Evolutionary conservation across 2,888 invertebrate species (phyloP).

Genomic region (Drosophila peninsularis): DNA sequence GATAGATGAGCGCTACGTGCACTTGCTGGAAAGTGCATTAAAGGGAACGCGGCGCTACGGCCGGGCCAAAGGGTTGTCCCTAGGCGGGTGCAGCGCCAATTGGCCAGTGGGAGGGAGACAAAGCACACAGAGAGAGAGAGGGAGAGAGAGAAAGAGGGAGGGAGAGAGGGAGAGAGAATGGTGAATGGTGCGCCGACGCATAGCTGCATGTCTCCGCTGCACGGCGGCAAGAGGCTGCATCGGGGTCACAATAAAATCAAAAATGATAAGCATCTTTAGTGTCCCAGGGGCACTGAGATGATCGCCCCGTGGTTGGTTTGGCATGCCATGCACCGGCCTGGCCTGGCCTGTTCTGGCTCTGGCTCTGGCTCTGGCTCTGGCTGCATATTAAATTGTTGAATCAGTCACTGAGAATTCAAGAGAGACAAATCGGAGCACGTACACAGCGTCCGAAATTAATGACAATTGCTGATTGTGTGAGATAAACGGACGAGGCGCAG

Average conservation of each 20-base stretch:
- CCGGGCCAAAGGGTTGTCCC: slow-evolving; percentile 23
- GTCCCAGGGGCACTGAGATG: slow-evolving; percentile 59
- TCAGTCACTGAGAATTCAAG: slow-evolving; percentile 60
- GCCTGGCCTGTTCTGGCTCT: slow-evolving; percentile 32
- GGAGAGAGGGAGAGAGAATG: background rate
- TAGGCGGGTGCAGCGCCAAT: background rate
- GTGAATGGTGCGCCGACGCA: slow-evolving; percentile 62
- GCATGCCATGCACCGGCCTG: background rate
- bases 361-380: slow-evolving; percentile 53
- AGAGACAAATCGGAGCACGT: slow-evolving; percentile 81
- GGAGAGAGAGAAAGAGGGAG: too few species aligned
- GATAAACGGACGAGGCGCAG: slow-evolving; percentile 60
- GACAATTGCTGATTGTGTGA: slow-evolving; percentile 81
- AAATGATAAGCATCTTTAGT: slow-evolving; percentile 66
- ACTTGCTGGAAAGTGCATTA: slow-evolving; percentile 62
- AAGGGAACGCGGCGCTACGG: slow-evolving; percentile 48
- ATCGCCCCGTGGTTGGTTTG: slow-evolving; percentile 30
- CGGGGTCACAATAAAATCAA: slow-evolving; percentile 70
- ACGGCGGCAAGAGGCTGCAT: slow-evolving; percentile 45
- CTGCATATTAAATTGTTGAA: slow-evolving; percentile 83
- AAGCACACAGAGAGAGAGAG: background rate
- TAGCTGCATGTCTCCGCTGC: slow-evolving; percentile 63
- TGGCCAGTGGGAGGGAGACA: slow-evolving; percentile 1
- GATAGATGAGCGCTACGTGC: slow-evolving; percentile 73
- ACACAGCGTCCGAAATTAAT: slow-evolving; percentile 80